These are phyloP conservation scores for Argyra leucocephala DNA, from an alignment of 2,888 invertebrate genomes.

Conservation along the genomic window DNA sequence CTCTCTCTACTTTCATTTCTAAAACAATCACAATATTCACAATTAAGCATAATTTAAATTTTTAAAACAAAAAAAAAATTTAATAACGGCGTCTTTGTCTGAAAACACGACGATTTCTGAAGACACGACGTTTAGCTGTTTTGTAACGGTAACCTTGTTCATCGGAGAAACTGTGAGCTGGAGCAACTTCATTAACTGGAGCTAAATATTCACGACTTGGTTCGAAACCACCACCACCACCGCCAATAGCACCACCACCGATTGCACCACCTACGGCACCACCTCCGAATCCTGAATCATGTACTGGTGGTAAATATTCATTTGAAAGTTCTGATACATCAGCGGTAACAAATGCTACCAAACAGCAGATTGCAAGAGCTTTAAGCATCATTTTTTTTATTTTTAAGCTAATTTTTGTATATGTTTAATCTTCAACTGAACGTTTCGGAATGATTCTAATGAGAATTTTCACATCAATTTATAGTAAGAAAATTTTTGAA, in stretches of 20 bases:
- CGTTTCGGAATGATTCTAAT: too few relatives aligned
- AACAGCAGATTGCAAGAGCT: neutral
- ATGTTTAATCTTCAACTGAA: too few relatives aligned
- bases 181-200: neutral
- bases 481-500: too few relatives aligned
- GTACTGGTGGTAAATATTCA: constrained; percentile 8
- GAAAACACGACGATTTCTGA: neutral
- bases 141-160: neutral
- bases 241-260: neutral
- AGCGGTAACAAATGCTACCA: neutral
- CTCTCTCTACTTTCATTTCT: too few relatives aligned
- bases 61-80: too few relatives aligned
- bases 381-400: too few relatives aligned
- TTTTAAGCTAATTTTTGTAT: too few relatives aligned
- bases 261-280: neutral
- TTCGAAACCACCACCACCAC: neutral
- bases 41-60: too few relatives aligned
- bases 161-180: neutral
- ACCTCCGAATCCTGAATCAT: neutral
- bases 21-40: too few relatives aligned
- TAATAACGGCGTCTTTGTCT: constrained; percentile 4
- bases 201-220: constrained; percentile 2
- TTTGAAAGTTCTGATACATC: neutral
- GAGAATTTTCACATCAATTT: too few relatives aligned
- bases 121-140: constrained; percentile 3